A percentile compares a stretch with the other conserved stretches of the same genome.
These are phyloP conservation scores for Brachionus plicatilis DNA, from an alignment of 1,140 invertebrate genomes.

Conservation along the genomic window DNA sequence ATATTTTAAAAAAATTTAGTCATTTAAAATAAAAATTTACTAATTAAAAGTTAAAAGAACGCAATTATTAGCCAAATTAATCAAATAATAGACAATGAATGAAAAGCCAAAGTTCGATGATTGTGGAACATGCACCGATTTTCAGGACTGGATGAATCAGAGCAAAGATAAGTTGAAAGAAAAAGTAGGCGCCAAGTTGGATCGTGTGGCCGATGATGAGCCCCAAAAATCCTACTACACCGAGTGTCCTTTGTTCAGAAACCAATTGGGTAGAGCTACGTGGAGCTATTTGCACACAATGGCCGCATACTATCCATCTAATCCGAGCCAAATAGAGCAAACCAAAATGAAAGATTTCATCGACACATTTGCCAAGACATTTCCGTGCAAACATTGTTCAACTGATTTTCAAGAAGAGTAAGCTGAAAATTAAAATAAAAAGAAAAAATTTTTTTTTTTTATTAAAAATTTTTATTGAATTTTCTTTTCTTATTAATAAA, in stretches of 20 bases:
- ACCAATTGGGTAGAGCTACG: slow-evolving; percentile 59
- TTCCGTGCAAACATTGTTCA: slow-evolving; percentile 88
- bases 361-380: slow-evolving; percentile 77
- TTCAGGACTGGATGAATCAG: slow-evolving; percentile 37
- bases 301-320: slow-evolving; percentile 86
- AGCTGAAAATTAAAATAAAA: slow-evolving; percentile 46
- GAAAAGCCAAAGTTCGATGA: background rate
- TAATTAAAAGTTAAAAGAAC: background rate
- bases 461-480: background rate
- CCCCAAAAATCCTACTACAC: background rate
- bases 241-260: slow-evolving; percentile 55
- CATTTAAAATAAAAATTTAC: background rate
- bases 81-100: background rate
- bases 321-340: slow-evolving; percentile 68
- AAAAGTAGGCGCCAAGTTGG: background rate
- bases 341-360: slow-evolving; percentile 77
- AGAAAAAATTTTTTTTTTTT: background rate
- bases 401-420: slow-evolving; percentile 77
- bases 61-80: background rate
- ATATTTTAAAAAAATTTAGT: background rate
- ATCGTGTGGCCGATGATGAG: background rate
- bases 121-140: slow-evolving; percentile 26
- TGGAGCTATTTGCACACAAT: slow-evolving; percentile 95
- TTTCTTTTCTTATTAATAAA: background rate
- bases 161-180: background rate